These are phyloP conservation scores for Coracopsis vasa DNA, from an alignment of 2,113 vertebrate genomes.

Conservation along the genomic window DNA sequence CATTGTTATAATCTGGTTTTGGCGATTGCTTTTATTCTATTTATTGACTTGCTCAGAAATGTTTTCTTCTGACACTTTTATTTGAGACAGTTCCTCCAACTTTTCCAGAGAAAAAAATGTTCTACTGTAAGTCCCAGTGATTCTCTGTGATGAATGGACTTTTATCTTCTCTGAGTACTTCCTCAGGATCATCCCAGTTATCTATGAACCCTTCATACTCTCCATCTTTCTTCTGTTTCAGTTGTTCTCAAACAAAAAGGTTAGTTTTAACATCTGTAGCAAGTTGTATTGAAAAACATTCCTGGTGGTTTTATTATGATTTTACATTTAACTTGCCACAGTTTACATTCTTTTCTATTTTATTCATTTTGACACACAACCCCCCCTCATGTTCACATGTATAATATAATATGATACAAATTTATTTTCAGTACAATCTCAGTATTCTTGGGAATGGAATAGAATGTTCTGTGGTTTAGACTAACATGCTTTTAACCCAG, in stretches of 20 bases:
- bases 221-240: not conserved
- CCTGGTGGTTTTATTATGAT: accelerated
- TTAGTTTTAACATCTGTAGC: not conserved
- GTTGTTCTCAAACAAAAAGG: not conserved
- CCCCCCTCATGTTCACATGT: not conserved
- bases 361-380: not conserved
- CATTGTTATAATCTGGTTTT: not conserved
- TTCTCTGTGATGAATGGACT: not conserved
- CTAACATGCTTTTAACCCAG: not conserved
- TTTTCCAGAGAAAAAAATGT: not conserved
- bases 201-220: not conserved
- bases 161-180: not conserved
- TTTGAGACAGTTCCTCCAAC: not conserved
- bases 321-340: not conserved
- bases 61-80: not conserved
- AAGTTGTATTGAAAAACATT: not conserved
- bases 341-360: not conserved
- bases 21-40: not conserved
- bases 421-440: not conserved
- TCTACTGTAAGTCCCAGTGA: not conserved
- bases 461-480: not conserved
- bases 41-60: not conserved
- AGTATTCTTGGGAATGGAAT: not conserved
- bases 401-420: not conserved
- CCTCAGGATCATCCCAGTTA: not conserved